Base-by-base conservation (phyloP, 30 jellyfish, hydroid and myxozoan species). In the Turritopsis dohrnii region DNA sequence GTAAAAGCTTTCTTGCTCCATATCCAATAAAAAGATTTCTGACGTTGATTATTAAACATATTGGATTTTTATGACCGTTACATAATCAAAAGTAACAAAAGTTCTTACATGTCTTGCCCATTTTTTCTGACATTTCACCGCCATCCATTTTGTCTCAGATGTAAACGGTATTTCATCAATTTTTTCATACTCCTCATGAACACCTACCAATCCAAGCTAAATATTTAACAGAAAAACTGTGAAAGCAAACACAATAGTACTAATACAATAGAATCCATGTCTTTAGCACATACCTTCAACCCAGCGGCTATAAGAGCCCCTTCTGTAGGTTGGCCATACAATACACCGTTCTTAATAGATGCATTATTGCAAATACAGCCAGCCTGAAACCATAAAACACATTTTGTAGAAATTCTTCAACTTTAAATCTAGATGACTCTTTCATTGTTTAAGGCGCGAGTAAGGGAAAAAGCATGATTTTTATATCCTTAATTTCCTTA, bases 301-400 rank as follows among this genome's bases (percentile, higher is more conserved):
- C 96, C 99, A 28, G 86, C 97, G 5, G 97, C 97, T 30, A 89
- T 75, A 27, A 94, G 85, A 24, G 99, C 99, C 9, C 99, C 97
- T 81, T 94, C 99, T 0, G 99, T 94, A 60, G 99, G 95, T 73
- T 94, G 99, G 9, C 99, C 99, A 83, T 83, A 72, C 41, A 94
- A 79, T 7, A 86, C 80, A n/a, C 96, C 97, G 79, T 84, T 83
- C 53, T 72, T 85, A 23, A 94, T 87, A 25, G 96, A 92, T 0
- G 99, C 99, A 84, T 89, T 90, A 75, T 88, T 87, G 80, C 99
- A 94, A 16, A 94, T 52, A 81, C 99, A 94, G 7, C 96, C 95
- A 72, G 96, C 90, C 99, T 94, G 54, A 7, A 72, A 54, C 27
- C 4, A 74, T 8, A 66, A 65, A 41, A 41, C 60, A 5, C 9